Conservation (phyloP, 2,113 vertebrate genomes). For the Phylloscopus trochiloides region DNA sequence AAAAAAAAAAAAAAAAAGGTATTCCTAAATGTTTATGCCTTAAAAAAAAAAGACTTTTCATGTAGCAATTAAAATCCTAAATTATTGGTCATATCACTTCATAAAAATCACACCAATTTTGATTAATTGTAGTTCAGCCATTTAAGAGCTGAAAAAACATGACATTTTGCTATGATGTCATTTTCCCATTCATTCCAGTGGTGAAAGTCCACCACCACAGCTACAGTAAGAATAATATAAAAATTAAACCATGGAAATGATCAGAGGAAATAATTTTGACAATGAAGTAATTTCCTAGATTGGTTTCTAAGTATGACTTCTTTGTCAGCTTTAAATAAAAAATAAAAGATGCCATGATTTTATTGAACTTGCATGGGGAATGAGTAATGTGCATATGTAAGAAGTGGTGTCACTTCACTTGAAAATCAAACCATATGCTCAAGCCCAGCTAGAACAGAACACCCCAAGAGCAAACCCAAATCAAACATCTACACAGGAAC, state of each 20-base stretch:
- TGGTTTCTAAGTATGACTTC: slow-evolving; percentile 58
- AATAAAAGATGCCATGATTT: slow-evolving; percentile 50
- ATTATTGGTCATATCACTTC: slow-evolving; percentile 59
- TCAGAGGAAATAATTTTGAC: slow-evolving; percentile 68
- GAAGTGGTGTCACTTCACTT: slow-evolving; percentile 49
- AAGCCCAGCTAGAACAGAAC: slow-evolving; percentile 8
- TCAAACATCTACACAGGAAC: neutral
- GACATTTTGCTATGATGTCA: slow-evolving; percentile 63
- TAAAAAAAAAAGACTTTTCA: neutral
- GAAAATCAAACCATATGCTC: slow-evolving; percentile 62
- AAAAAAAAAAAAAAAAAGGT: neutral
- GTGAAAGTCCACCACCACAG: slow-evolving; percentile 28
- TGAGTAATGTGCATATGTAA: slow-evolving; percentile 61
- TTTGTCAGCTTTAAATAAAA: slow-evolving; percentile 68
- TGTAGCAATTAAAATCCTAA: slow-evolving; percentile 52
- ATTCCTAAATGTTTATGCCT: neutral
- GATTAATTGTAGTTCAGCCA: slow-evolving; percentile 58
- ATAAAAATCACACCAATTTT: slow-evolving; percentile 69
- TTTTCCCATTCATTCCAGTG: slow-evolving; percentile 57
- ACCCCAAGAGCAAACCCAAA: slow-evolving; percentile 36
- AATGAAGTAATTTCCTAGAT: slow-evolving; percentile 71
- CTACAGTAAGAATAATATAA: slow-evolving; percentile 60
- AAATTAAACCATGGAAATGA: slow-evolving; percentile 59
- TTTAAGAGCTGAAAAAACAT: slow-evolving; percentile 64
- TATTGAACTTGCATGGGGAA: slow-evolving; percentile 46